Evolutionary conservation across 1,140 invertebrate species (phyloP), one percentile per base, ranked within the genome.

Genomic region (Pentalonia nigronervosa): DNA sequence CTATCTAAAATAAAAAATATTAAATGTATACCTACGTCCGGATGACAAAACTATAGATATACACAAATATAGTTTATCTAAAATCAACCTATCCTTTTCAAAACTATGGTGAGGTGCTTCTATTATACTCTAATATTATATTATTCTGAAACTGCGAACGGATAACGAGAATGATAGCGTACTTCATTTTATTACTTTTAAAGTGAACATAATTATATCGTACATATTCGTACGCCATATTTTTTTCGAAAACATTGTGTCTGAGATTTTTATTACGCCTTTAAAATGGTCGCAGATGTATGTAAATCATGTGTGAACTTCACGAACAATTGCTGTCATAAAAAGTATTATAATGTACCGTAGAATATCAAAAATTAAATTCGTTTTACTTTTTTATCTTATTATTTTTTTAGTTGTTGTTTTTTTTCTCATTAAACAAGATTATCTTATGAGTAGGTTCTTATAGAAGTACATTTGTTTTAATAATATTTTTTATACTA

Each of bases 181-280:
- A n/a, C 4, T 76, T 17, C 0, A n/a, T 76, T 76, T 76, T 76
- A 76, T 76, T 76, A n/a, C n/a, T 76, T 76, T n/a, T n/a, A 76
- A 76, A 76, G 14, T 17, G 60, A 76, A 76, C 60, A 76, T n/a
- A n/a, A 76, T 76, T n/a, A 76, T 76, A 76, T n/a, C 17, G 14
- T n/a, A 67, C n/a, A n/a, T n/a, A 76, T 76, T n/a, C 14, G n/a
- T 34, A 76, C 14, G 60, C 14, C 17, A 7, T 76, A n/a, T 76
- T 76, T n/a, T 76, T 76, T 76, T 76, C n/a, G 17, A 76, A 76
- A 76, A 76, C 60, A 76, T 76, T 76, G n/a, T 76, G n/a, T n/a
- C 14, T 14, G 14, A 76, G 30, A 76, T 14, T 76, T 76, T 76
- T 76, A 76, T 76, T 76, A 76, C 30, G 14, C 14, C 14, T 76